phyloP scores from a whole-genome alignment of 2,888 invertebrate species.

The Cerceris rybyensis region DNA sequence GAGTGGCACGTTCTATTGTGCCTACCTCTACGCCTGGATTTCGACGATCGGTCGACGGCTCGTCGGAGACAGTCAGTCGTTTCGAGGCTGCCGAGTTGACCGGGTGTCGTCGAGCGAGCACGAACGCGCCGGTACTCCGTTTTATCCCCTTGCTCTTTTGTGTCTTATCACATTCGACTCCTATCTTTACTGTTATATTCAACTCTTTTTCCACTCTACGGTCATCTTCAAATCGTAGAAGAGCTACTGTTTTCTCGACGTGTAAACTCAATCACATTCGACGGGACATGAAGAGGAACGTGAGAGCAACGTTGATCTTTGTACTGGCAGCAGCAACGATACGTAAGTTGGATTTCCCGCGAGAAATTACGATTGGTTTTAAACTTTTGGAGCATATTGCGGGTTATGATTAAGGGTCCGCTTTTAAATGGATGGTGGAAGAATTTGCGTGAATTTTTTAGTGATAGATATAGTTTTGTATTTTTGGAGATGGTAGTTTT shows the following conservation, averaged over 20 bases:
- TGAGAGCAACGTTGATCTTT: no score
- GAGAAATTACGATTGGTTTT: conserved; percentile 42
- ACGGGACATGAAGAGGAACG: no score
- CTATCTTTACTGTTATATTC: not conserved
- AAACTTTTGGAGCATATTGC: no score
- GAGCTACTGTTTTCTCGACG: no score
- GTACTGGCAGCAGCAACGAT: no score
- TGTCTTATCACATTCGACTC: conserved; percentile 10
- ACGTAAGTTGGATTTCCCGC: not conserved
- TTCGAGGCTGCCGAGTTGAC: conserved; percentile 77
- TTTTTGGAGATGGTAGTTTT: no score
- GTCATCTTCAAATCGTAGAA: not conserved
- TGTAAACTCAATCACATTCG: no score
- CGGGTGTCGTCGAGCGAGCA: conserved; percentile 64
- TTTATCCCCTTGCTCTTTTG: conserved; percentile 28
- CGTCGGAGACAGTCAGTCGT: conserved; percentile 73
- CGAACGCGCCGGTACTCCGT: conserved; percentile 37
- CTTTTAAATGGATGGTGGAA: no score
- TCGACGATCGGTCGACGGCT: conserved; percentile 67
- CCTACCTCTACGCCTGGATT: conserved; percentile 43
- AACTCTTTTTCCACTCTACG: conserved; percentile 1
- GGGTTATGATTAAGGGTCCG: no score
- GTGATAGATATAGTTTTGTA: no score
- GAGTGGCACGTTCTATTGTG: conserved; percentile 29
- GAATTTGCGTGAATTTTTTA: no score